Conservation (phyloP, 2,888 invertebrate genomes). For the Cephalotes varians region DNA sequence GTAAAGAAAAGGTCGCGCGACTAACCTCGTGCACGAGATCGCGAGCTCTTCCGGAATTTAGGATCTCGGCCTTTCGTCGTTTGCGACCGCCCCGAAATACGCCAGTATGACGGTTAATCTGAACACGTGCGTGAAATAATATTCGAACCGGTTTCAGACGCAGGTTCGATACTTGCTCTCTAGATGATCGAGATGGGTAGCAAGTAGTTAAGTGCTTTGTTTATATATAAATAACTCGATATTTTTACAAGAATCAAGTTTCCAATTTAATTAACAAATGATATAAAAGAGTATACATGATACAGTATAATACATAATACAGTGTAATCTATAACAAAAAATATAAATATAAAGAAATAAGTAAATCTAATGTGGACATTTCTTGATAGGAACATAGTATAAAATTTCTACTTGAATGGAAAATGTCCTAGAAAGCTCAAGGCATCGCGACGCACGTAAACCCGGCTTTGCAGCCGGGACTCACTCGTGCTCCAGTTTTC, state of each 20-base stretch:
- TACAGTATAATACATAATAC: neutral
- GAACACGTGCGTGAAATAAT: constrained; percentile 35
- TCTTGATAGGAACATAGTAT: neutral
- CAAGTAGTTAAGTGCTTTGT: neutral
- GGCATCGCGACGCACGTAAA: neutral
- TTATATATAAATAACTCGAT: neutral
- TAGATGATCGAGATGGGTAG: neutral
- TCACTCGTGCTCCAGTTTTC: constrained; percentile 40
- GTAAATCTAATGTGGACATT: neutral
- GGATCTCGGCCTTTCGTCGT: constrained; percentile 20
- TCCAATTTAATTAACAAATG: neutral
- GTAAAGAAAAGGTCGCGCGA: constrained; percentile 35
- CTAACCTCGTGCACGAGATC: constrained; percentile 16
- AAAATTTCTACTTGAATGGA: neutral
- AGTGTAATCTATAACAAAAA: too few relatives aligned
- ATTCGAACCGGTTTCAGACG: constrained; percentile 28
- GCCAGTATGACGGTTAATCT: constrained; percentile 28
- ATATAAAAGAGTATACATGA: neutral
- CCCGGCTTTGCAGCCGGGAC: constrained; percentile 23
- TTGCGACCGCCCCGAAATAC: constrained; percentile 14
- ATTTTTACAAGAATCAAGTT: neutral
- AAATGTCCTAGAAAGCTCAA: neutral
- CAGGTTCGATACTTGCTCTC: neutral
- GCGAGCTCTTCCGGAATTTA: constrained; percentile 35
- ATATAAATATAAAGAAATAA: neutral